Percentiles rank a stretch among this genome's conserved stretches.
Conservation (phyloP, 2,797 vertebrate genomes). For the Eptatretus atami region DNA sequence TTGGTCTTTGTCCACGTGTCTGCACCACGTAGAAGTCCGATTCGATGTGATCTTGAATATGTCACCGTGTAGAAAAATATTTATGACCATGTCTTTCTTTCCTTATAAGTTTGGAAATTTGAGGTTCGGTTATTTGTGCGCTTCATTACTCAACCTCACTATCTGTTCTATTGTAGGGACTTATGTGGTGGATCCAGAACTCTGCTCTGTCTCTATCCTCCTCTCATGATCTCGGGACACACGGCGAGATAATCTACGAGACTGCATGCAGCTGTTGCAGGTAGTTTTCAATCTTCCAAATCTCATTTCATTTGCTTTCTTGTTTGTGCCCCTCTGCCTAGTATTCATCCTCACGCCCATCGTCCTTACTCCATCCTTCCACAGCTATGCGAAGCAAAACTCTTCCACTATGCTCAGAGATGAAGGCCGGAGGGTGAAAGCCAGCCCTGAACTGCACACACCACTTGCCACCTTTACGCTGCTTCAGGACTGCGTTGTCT, state of each 20-base stretch:
- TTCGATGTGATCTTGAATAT: too few relatives aligned
- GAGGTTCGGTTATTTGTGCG: too few relatives aligned
- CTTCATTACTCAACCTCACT: too few relatives aligned
- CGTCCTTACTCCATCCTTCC: background rate
- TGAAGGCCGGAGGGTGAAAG: constrained; percentile 75
- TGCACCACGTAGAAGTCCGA: too few relatives aligned
- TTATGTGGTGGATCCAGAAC: constrained; percentile 97
- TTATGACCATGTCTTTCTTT: too few relatives aligned
- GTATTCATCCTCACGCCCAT: background rate
- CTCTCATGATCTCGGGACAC: constrained; percentile 94
- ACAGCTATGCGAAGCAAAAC: constrained; percentile 87
- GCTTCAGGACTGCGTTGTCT: constrained; percentile 74
- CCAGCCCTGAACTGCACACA: constrained; percentile 39
- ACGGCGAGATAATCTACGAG: constrained; percentile 77
- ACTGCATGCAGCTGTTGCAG: constrained; percentile 97
- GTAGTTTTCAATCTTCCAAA: constrained; percentile 17
- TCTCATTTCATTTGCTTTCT: background rate
- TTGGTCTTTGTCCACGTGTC: too few relatives aligned
- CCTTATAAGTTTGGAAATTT: too few relatives aligned
- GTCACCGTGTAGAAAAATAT: too few relatives aligned
- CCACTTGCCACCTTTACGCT: constrained; percentile 80
- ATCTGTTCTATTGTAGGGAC: constrained; percentile 26
- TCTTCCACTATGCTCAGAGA: constrained; percentile 88
- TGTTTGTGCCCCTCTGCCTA: too few relatives aligned
- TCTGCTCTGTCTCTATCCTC: constrained; percentile 80